Conservation (phyloP, 2,113 vertebrate genomes). For the Solea senegalensis region DNA sequence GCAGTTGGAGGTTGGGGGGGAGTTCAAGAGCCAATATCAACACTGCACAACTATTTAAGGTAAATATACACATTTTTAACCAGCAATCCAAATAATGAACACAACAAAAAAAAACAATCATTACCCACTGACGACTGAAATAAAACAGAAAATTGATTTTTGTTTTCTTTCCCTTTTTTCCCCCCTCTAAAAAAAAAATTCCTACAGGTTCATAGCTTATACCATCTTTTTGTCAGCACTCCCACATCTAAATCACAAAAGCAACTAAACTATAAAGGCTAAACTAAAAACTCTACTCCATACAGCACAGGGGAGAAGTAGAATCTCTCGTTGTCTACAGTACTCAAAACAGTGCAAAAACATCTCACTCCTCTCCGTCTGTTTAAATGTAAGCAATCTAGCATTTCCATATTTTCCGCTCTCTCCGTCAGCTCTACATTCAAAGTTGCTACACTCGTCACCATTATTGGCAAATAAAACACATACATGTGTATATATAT, state of each 20-base stretch:
- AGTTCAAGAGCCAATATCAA: constrained; percentile 9
- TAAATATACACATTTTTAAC: constrained; percentile 33
- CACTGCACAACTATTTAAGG: constrained; percentile 33
- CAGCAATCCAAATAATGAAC: constrained; percentile 41
- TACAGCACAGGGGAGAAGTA: not conserved
- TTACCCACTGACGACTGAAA: constrained; percentile 42
- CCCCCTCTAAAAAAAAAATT: constrained; percentile 46
- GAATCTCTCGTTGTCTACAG: constrained; percentile 59
- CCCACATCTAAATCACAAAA: constrained; percentile 35
- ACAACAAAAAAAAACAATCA: constrained; percentile 35
- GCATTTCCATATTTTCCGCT: constrained; percentile 26
- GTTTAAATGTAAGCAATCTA: constrained; percentile 12
- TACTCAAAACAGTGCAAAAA: constrained; percentile 76
- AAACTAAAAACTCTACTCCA: constrained; percentile 12
- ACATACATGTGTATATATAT: constrained; percentile 15
- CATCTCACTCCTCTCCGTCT: constrained; percentile 32
- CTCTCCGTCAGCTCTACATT: constrained; percentile 60
- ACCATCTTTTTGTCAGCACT: constrained; percentile 45
- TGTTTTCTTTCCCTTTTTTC: constrained; percentile 52
- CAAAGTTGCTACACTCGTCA: constrained; percentile 40
- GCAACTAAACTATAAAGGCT: constrained; percentile 41
- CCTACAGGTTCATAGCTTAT: constrained; percentile 65
- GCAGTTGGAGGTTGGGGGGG: constrained; percentile 11
- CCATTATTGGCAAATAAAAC: constrained; percentile 35
- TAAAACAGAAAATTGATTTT: constrained; percentile 34